These are phyloP conservation scores for Cotesia vestalis DNA, from an alignment of 1,140 invertebrate species.

Conservation along the genomic window DNA sequence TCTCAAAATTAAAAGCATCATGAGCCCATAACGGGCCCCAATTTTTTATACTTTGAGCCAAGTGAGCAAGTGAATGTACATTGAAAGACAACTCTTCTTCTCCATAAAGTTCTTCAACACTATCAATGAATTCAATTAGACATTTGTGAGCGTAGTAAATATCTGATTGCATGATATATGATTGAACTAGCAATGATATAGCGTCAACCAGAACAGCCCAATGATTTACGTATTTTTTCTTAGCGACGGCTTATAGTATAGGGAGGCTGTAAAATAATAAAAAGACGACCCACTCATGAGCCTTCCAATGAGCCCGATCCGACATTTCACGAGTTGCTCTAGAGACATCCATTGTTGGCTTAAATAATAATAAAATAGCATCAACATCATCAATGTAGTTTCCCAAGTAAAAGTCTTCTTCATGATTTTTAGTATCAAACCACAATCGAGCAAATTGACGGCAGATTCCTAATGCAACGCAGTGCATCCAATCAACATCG, in stretches of 20 bases:
- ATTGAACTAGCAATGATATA: slow-evolving; percentile 39
- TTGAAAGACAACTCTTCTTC: slow-evolving; percentile 41
- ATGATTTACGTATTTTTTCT: slow-evolving; percentile 43
- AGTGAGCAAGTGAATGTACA: slow-evolving; percentile 42
- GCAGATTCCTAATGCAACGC: slow-evolving; percentile 42
- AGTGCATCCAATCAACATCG: slow-evolving; percentile 48
- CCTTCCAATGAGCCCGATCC: slow-evolving; percentile 47
- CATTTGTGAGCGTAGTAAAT: slow-evolving; percentile 35
- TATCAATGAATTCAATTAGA: slow-evolving; percentile 42
- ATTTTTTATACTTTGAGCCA: slow-evolving; percentile 35
- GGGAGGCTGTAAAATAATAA: slow-evolving; percentile 45
- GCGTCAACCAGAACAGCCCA: slow-evolving; percentile 44
- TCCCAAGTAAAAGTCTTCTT: slow-evolving; percentile 36
- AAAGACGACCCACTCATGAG: slow-evolving; percentile 48
- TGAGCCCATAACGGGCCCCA: slow-evolving; percentile 42
- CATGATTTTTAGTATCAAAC: slow-evolving; percentile 40
- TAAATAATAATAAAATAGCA: slow-evolving; percentile 25
- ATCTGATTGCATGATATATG: slow-evolving; percentile 38
- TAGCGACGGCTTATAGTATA: slow-evolving; percentile 36
- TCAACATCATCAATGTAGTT: background rate
- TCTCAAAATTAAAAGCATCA: slow-evolving; percentile 38
- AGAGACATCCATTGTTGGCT: slow-evolving; percentile 35
- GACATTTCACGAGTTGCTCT: slow-evolving; percentile 42
- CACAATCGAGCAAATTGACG: slow-evolving; percentile 39
- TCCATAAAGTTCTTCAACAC: slow-evolving; percentile 40